Evolutionary conservation across 2,797 vertebrate genomes (phyloP).

Genomic region (Salarias fasciatus): DNA sequence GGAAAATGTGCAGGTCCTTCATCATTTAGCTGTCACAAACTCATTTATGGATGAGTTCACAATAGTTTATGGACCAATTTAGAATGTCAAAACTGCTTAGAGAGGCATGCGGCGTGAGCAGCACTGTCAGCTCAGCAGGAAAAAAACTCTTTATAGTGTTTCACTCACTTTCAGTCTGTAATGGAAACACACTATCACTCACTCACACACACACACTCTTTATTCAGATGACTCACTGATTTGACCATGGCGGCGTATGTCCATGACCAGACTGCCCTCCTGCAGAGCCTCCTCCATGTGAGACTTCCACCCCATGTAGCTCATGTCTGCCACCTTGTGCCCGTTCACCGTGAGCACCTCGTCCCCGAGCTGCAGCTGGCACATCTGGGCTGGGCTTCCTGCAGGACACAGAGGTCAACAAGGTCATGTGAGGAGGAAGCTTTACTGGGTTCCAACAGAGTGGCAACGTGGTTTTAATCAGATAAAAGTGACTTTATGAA

Average conservation of each 20-base stretch:
- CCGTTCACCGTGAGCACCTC: constrained; percentile 90
- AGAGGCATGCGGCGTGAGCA: constrained; percentile 44
- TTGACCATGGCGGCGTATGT: constrained; percentile 91
- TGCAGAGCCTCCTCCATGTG: constrained; percentile 86
- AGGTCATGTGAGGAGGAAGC: background rate
- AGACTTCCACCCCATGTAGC: constrained; percentile 88
- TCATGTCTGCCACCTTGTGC: constrained; percentile 88
- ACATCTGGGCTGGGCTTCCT: constrained; percentile 92
- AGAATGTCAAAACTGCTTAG: constrained; percentile 75
- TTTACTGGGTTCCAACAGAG: background rate
- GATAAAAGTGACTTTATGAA: too few species aligned
- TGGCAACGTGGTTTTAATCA: background rate
- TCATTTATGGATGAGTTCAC: constrained; percentile 73
- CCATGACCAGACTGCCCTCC: constrained; percentile 92
- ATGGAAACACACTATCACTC: constrained; percentile 9
- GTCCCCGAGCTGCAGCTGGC: constrained; percentile 89
- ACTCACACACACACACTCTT: constrained; percentile 15
- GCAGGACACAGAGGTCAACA: constrained; percentile 15
- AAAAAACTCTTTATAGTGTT: constrained; percentile 25
- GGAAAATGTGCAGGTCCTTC: constrained; percentile 34
- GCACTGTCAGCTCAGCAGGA: constrained; percentile 64
- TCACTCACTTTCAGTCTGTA: constrained; percentile 24
- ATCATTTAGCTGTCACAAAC: constrained; percentile 60
- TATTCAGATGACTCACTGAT: constrained; percentile 84
- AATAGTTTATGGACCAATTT: constrained; percentile 74